Conservation (phyloP, 2,888 invertebrate species). For the Rhodophaea formosa region DNA sequence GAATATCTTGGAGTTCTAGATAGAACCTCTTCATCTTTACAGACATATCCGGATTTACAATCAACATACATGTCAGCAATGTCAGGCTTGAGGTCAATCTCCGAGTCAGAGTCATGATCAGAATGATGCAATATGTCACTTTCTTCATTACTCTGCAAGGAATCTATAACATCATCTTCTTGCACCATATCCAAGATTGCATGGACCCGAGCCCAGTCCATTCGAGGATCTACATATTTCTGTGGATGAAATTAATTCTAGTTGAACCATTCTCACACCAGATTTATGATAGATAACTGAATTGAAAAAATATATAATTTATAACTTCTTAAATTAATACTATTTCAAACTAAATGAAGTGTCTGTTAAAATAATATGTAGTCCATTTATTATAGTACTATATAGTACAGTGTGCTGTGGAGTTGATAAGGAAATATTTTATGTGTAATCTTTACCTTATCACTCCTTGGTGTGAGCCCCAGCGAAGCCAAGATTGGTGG, state of each 20-base stretch:
- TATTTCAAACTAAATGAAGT: constrained; percentile 32
- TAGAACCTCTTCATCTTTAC: constrained; percentile 51
- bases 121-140: constrained; percentile 62
- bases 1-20: constrained; percentile 50
- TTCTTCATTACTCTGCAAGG: constrained; percentile 66
- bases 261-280: constrained; percentile 65
- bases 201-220: constrained; percentile 76
- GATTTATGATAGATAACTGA: constrained; percentile 12
- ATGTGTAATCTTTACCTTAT: constrained; percentile 71
- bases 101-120: constrained; percentile 69
- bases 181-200: constrained; percentile 73
- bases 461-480: constrained; percentile 78
- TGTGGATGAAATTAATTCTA: constrained; percentile 75
- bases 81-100: constrained; percentile 55
- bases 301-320: not conserved
- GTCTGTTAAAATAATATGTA: constrained; percentile 39
- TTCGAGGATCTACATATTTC: constrained; percentile 74
- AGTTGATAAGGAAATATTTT: constrained; percentile 40
- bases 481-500: constrained; percentile 77
- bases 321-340: not conserved
- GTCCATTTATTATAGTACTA: constrained; percentile 28
- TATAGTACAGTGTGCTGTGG: constrained; percentile 21
- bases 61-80: constrained; percentile 50
- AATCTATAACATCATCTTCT: constrained; percentile 69
- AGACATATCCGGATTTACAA: constrained; percentile 56